Conservation (phyloP, 2,888 invertebrate species). For the Pammene aurita region DNA sequence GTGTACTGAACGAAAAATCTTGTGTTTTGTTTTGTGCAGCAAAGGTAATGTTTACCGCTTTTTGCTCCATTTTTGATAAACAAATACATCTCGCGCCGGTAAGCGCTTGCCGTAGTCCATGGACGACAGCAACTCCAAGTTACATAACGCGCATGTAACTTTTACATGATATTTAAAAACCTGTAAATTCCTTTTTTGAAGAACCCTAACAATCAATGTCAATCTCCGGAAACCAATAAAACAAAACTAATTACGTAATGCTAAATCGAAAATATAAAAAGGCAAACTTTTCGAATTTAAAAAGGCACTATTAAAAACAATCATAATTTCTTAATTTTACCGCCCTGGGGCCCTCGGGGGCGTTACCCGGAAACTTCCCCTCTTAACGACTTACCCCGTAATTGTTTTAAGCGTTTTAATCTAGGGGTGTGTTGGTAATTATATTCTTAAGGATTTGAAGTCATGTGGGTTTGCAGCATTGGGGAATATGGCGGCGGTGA, state of each 20-base stretch:
- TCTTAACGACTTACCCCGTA: slow-evolving; percentile 19
- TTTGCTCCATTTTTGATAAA: too few relatives aligned
- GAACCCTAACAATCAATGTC: neutral
- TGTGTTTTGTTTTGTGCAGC: neutral
- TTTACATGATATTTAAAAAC: too few relatives aligned
- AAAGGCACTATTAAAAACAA: slow-evolving; percentile 16
- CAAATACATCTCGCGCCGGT: too few relatives aligned
- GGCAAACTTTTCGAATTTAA: slow-evolving; percentile 22
- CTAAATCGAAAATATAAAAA: neutral
- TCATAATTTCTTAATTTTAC: slow-evolving; percentile 15
- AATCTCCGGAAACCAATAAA: neutral
- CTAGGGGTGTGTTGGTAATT: slow-evolving; percentile 17
- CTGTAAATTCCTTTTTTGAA: too few relatives aligned
- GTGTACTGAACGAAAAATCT: neutral
- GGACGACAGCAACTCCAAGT: too few relatives aligned
- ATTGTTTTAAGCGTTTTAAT: slow-evolving; percentile 28
- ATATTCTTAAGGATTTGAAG: slow-evolving; percentile 17
- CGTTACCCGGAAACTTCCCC: slow-evolving; percentile 19
- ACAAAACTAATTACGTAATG: neutral
- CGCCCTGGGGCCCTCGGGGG: slow-evolving; percentile 12
- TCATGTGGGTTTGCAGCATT: slow-evolving; percentile 1
- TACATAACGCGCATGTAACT: too few relatives aligned
- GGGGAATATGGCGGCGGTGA: neutral
- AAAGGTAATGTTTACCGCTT: neutral
- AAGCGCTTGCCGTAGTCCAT: too few relatives aligned